A percentile compares a stretch with the other conserved stretches of the same genome.
phyloP scores from a whole-genome alignment of 1,140 invertebrate species.

The Ectropis grisescens region DNA sequence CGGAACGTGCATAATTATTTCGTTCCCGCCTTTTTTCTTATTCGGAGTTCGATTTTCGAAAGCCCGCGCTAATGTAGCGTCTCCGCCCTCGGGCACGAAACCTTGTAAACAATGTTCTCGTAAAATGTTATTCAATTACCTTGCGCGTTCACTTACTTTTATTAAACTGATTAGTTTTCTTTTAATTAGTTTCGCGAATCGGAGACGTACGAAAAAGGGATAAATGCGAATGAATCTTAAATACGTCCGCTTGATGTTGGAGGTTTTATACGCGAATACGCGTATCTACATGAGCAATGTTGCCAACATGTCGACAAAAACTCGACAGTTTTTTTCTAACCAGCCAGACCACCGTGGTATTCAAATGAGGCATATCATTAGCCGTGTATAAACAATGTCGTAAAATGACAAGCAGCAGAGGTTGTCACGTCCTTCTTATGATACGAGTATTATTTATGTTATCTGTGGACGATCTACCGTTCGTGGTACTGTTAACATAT shows the following conservation, averaged over 20 bases:
- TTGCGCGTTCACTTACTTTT: conserved; percentile 25
- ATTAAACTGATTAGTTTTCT: conserved; percentile 42
- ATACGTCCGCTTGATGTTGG: no score
- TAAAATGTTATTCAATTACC: conserved; percentile 63
- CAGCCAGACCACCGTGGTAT: conserved; percentile 54
- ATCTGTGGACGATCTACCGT: conserved; percentile 4
- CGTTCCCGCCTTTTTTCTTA: conserved; percentile 60
- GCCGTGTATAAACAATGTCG: conserved; percentile 49
- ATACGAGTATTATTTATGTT: conserved; percentile 47
- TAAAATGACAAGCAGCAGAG: conserved; percentile 55
- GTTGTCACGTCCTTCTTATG: conserved; percentile 40
- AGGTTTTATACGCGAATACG: no score
- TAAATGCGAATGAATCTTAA: no score
- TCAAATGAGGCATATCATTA: conserved; percentile 58
- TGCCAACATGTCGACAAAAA: conserved; percentile 11
- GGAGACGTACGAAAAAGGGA: no score
- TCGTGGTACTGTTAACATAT: conserved; percentile 57
- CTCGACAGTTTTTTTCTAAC: conserved; percentile 22
- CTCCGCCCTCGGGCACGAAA: conserved; percentile 48
- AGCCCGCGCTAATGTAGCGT: conserved; percentile 54
- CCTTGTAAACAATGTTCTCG: conserved; percentile 61
- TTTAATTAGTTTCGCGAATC: conserved; percentile 35
- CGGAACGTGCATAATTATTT: conserved; percentile 69
- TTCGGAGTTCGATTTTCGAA: conserved; percentile 56
- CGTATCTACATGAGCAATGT: background rate